Conservation (phyloP, 2,888 invertebrate species). For the Pogonocherus hispidulus region DNA sequence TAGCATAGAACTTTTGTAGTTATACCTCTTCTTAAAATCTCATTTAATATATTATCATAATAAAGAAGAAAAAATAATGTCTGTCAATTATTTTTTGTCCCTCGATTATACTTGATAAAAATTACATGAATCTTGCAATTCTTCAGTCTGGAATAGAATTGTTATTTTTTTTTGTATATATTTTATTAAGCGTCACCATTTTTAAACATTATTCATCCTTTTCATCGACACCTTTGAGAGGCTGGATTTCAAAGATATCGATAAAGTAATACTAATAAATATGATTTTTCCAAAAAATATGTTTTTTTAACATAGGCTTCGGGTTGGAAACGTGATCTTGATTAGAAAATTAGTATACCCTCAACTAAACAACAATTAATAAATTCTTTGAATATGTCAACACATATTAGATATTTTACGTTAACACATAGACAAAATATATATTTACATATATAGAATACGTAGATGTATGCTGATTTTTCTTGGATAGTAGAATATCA, state of each 20-base stretch:
- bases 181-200: conserved; percentile 47
- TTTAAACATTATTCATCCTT: conserved; percentile 28
- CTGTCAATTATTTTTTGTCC: conserved; percentile 19
- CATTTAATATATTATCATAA: conserved; percentile 39
- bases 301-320: conserved; percentile 28
- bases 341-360: conserved; percentile 9
- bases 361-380: conserved; percentile 31
- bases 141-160: conserved; percentile 49
- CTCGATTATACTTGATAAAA: conserved; percentile 28
- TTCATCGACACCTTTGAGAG: conserved; percentile 62
- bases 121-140: conserved; percentile 36
- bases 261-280: conserved; percentile 42
- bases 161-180: conserved; percentile 44
- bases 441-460: conserved; percentile 34
- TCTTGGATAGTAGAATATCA: conserved; percentile 27
- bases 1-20: conserved; percentile 63
- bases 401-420: conserved; percentile 27
- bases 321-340: conserved; percentile 19
- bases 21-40: conserved; percentile 57
- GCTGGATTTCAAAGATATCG: conserved; percentile 64
- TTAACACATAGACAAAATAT: conserved; percentile 35
- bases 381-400: conserved; percentile 24
- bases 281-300: conserved; percentile 36
- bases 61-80: conserved; percentile 39
- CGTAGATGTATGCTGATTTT: conserved; percentile 23